Evolutionary conservation across 2,797 vertebrate genomes (phyloP), one percentile per base, ranked within the genome.

Genomic region (Urocyon cinereoargenteus): DNA sequence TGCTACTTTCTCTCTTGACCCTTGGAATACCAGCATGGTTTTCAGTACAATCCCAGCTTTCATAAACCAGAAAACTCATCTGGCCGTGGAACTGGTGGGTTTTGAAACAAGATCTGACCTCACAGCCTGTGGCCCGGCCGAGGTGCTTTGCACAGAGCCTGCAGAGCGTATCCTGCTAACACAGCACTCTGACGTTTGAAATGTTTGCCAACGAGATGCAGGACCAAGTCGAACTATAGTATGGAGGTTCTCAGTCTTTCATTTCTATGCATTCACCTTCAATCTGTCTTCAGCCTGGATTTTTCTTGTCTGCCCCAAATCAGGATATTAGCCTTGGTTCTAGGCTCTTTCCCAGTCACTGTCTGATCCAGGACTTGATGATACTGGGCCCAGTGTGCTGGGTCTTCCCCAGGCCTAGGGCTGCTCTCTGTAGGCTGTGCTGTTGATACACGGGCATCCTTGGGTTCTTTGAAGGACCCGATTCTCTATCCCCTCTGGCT

Each of bases 221-320:
- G 19, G 64, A 51, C 19, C 70, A 21, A 0, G 7, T 2, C 14
- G 28, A 34, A 0, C 31, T 19, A n/a, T 59, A 31, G 57, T 9
- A 1, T 0, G 0, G 78, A 62, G 59, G 45, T 18, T 57, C 9
- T 22, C 26, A 0, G 1, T 3, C 3, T 16, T 51, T 13, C 3
- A 1, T 21, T 36, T 34, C 45, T 22, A 5, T 18, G 16, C 0
- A 0, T 31, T 51, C 73, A 26, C 36, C 18, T 1, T 26, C 24
- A 11, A 0, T n/a, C 31, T 40, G 0, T 3, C 55, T n/a, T 40
- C 34, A 13, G 28, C 45, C 61, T 66, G 64, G 59, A 53, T 45
- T 57, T 21, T 12, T 36, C 61, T 6, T 0, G 3, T 59, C 19
- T 4, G 53, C 31, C 45, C 81, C 21, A 15, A 59, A 24, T 19